These are phyloP conservation scores for Strigops habroptila DNA, from an alignment of 2,113 vertebrate genomes.

Conservation along the genomic window DNA sequence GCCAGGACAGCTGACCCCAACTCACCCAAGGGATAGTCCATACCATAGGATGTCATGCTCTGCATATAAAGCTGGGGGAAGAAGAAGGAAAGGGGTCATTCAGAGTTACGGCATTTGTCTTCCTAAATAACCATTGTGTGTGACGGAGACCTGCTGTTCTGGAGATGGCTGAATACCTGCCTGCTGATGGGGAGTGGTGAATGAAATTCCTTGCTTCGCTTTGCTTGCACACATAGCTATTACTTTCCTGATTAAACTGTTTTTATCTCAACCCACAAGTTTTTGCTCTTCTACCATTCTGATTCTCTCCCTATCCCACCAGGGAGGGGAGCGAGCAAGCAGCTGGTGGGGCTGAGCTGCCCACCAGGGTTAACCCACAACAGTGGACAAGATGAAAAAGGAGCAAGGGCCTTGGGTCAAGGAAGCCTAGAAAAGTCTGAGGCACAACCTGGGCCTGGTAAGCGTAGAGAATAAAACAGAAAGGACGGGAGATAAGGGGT, in stretches of 20 bases:
- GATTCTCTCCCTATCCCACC: background rate
- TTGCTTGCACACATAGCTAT: background rate
- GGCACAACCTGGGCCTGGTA: background rate
- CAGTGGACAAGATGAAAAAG: background rate
- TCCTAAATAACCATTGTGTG: background rate
- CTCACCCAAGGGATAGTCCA: background rate
- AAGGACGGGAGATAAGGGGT: background rate
- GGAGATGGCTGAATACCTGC: background rate
- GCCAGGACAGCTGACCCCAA: background rate
- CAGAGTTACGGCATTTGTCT: background rate
- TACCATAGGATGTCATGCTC: background rate
- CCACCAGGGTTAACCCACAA: background rate
- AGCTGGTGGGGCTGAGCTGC: background rate
- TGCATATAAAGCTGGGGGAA: background rate
- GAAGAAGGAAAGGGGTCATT: background rate
- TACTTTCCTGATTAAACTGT: background rate
- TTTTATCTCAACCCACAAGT: background rate
- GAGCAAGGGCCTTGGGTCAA: background rate
- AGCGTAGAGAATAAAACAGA: background rate
- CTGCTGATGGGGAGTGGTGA: background rate
- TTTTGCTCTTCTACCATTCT: background rate
- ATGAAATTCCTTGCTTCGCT: background rate
- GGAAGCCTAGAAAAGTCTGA: background rate
- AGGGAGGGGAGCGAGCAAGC: accelerated
- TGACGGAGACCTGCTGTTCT: background rate